These are phyloP conservation scores for Seriola aureovittata DNA, from an alignment of 2,113 vertebrate genomes.

Conservation along the genomic window DNA sequence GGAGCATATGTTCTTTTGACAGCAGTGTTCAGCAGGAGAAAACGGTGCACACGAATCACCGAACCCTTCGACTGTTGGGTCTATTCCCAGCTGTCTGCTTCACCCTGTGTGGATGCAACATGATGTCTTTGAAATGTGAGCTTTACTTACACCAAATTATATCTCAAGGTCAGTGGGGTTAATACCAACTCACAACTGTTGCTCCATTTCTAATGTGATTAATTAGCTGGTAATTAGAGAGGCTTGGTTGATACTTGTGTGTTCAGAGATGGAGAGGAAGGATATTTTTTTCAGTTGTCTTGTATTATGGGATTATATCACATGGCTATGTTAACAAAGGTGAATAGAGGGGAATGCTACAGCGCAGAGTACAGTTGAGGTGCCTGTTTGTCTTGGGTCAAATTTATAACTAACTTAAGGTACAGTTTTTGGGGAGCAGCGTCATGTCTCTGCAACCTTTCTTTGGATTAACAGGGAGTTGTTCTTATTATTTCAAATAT, in stretches of 20 bases:
- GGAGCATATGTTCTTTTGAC: constrained; percentile 61
- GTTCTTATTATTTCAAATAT: constrained; percentile 10
- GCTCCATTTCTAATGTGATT: constrained; percentile 52
- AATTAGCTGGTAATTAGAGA: constrained; percentile 60
- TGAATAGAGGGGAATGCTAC: constrained; percentile 50
- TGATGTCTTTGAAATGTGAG: constrained; percentile 17
- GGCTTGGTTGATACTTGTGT: constrained; percentile 23
- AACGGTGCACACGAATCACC: constrained; percentile 46
- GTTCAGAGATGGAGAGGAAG: constrained; percentile 34
- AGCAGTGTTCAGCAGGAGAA: constrained; percentile 49
- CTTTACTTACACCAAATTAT: constrained; percentile 36
- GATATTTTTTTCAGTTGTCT: constrained; percentile 43
- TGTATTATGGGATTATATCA: constrained; percentile 42
- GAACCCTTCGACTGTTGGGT: constrained; percentile 15
- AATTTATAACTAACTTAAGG: constrained; percentile 20
- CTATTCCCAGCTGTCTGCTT: constrained; percentile 27
- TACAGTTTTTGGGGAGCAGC: neutral
- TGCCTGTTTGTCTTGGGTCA: constrained; percentile 41
- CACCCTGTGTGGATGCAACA: constrained; percentile 11
- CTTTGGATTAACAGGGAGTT: constrained; percentile 17
- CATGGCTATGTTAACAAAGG: constrained; percentile 36
- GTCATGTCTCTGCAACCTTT: neutral
- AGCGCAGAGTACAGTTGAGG: constrained; percentile 54
- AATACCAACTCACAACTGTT: constrained; percentile 56
- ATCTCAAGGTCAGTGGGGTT: constrained; percentile 61